Conservation (phyloP, 1,140 invertebrate genomes). For the Aphis gossypii region DNA sequence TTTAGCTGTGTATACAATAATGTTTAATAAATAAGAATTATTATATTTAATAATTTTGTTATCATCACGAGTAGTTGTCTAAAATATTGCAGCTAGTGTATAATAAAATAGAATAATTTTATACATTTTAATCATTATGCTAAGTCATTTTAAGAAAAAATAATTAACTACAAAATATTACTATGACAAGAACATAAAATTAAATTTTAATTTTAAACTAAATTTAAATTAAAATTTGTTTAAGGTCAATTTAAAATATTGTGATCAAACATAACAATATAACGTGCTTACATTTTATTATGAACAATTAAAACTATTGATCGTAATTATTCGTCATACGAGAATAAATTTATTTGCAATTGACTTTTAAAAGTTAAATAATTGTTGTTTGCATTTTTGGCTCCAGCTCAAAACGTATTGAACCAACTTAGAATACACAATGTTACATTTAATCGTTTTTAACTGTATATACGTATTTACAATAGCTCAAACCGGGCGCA, state of each 20-base stretch:
- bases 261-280: neutral
- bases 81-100: no score
- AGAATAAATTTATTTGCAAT: neutral
- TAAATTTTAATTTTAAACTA: neutral
- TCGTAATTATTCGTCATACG: neutral
- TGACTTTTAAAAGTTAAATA: constrained; percentile 20
- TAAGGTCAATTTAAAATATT: neutral
- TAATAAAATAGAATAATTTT: no score
- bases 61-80: no score
- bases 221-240: neutral
- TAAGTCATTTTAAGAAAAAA: no score
- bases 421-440: neutral
- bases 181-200: no score
- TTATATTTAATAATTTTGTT: no score
- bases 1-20: neutral
- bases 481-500: neutral
- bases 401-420: neutral
- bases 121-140: no score
- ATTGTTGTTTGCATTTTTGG: neutral
- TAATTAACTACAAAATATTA: no score
- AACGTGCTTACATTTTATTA: neutral
- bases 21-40: neutral
- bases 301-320: no score
- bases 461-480: neutral
- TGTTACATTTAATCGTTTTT: neutral